These are phyloP conservation scores for Thunnus maccoyii DNA, from an alignment of 2,113 vertebrate genomes.

Conservation along the genomic window DNA sequence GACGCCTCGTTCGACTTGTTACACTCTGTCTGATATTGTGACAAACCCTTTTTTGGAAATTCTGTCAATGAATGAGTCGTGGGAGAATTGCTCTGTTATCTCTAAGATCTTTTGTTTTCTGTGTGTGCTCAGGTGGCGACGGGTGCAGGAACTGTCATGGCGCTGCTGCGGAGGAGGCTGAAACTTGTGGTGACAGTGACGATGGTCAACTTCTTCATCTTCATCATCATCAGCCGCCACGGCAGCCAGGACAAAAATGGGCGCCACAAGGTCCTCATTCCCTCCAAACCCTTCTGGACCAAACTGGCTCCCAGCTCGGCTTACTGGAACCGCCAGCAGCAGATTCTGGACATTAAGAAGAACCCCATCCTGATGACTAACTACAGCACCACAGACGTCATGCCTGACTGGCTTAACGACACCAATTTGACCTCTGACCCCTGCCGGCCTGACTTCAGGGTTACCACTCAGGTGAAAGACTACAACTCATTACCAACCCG, in stretches of 20 bases:
- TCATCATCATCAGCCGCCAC: slow-evolving; percentile 80
- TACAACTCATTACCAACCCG: slow-evolving; percentile 83
- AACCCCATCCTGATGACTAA: slow-evolving; percentile 65
- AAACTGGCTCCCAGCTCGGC: slow-evolving; percentile 65
- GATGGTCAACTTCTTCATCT: slow-evolving; percentile 83
- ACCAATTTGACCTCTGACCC: slow-evolving; percentile 50
- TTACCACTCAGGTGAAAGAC: slow-evolving; percentile 82
- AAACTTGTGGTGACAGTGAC: slow-evolving; percentile 79
- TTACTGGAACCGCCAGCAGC: slow-evolving; percentile 90
- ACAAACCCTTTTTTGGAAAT: too few relatives aligned
- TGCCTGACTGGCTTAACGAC: slow-evolving; percentile 72
- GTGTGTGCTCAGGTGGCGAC: slow-evolving; percentile 65
- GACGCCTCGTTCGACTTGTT: too few relatives aligned
- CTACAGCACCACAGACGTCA: neutral
- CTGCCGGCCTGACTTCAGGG: slow-evolving; percentile 70
- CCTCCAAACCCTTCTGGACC: slow-evolving; percentile 80
- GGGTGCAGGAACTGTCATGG: slow-evolving; percentile 71
- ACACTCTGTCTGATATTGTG: too few relatives aligned
- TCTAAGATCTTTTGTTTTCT: neutral
- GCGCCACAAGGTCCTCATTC: slow-evolving; percentile 59
- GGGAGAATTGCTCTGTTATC: too few relatives aligned
- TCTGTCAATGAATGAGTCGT: too few relatives aligned
- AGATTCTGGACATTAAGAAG: slow-evolving; percentile 78
- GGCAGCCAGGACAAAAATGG: slow-evolving; percentile 68
- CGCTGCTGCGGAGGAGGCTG: slow-evolving; percentile 70